Percentiles rank a stretch among this genome's conserved stretches.
Evolutionary conservation across 2,113 vertebrate genomes (phyloP).

Genomic region (Penelope pileata): DNA sequence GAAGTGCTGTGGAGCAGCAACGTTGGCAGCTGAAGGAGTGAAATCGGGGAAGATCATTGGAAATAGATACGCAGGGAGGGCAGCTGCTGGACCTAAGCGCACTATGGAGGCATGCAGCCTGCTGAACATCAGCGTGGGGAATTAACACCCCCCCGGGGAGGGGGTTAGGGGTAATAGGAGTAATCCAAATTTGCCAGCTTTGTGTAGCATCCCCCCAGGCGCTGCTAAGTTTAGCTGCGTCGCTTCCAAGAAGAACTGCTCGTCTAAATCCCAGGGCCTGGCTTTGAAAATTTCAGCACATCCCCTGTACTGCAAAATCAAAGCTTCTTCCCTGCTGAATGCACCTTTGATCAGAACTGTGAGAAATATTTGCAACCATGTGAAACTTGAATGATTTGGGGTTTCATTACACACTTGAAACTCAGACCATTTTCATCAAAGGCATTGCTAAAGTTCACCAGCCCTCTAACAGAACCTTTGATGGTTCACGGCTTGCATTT

Average conservation of each 20-base stretch:
- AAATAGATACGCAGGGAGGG: neutral
- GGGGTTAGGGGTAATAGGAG: neutral
- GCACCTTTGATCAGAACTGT: slow-evolving; percentile 74
- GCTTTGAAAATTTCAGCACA: slow-evolving; percentile 71
- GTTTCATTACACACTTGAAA: slow-evolving; percentile 75
- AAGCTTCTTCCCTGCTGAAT: slow-evolving; percentile 71
- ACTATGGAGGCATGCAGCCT: neutral
- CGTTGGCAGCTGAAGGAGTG: neutral
- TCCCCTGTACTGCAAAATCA: slow-evolving; percentile 71
- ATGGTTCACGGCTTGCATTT: slow-evolving; percentile 43
- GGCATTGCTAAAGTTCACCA: slow-evolving; percentile 65
- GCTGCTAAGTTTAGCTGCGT: slow-evolving; percentile 54
- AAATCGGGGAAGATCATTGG: neutral
- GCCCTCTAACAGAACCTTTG: slow-evolving; percentile 62
- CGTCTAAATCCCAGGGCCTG: slow-evolving; percentile 58
- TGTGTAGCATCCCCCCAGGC: neutral
- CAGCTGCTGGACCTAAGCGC: neutral
- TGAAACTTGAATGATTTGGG: slow-evolving; percentile 74
- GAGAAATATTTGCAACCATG: slow-evolving; percentile 75
- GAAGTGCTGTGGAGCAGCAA: neutral
- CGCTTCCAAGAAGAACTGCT: slow-evolving; percentile 48
- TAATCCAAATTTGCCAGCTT: slow-evolving; percentile 16
- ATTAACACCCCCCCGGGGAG: neutral
- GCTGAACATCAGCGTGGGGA: neutral
- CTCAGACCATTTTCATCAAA: slow-evolving; percentile 74